Conservation (phyloP, 2,888 invertebrate genomes). For the Epinotia nisella region DNA sequence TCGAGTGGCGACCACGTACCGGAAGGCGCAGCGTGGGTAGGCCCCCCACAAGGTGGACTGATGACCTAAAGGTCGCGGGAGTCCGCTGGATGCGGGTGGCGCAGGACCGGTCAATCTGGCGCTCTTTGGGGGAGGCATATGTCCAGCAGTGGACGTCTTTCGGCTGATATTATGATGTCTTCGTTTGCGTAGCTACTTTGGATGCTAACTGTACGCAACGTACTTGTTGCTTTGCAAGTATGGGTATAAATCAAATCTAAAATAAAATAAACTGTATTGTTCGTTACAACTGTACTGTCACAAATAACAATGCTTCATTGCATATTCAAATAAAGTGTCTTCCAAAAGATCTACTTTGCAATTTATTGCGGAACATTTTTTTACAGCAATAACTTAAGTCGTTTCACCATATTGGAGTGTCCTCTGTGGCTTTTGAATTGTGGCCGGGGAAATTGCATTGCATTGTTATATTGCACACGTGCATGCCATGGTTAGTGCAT, state of each 20-base stretch:
- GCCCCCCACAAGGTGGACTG: too few relatives aligned
- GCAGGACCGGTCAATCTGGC: too few relatives aligned
- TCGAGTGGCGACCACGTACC: too few relatives aligned
- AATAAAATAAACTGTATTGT: background rate
- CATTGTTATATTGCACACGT: constrained; percentile 15
- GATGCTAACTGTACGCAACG: too few relatives aligned
- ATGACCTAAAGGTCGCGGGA: too few relatives aligned
- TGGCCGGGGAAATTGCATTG: constrained; percentile 28
- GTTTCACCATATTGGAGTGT: constrained; percentile 23
- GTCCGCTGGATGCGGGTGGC: too few relatives aligned
- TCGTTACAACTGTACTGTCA: background rate
- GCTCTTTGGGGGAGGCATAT: too few relatives aligned
- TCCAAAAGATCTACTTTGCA: constrained; percentile 16
- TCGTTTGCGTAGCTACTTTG: too few relatives aligned
- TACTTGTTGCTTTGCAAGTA: too few relatives aligned
- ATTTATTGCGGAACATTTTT: constrained; percentile 14
- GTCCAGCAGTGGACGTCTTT: too few relatives aligned
- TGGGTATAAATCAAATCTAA: background rate
- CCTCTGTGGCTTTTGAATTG: constrained; percentile 37
- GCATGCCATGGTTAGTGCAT: background rate
- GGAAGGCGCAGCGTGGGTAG: too few relatives aligned
- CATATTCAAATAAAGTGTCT: constrained; percentile 4
- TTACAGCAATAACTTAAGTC: constrained; percentile 22
- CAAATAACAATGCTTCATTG: constrained; percentile 11
- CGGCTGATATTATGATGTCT: too few relatives aligned